phyloP scores from a whole-genome alignment of 2,888 invertebrate species.

The Spisula subtruncata region DNA sequence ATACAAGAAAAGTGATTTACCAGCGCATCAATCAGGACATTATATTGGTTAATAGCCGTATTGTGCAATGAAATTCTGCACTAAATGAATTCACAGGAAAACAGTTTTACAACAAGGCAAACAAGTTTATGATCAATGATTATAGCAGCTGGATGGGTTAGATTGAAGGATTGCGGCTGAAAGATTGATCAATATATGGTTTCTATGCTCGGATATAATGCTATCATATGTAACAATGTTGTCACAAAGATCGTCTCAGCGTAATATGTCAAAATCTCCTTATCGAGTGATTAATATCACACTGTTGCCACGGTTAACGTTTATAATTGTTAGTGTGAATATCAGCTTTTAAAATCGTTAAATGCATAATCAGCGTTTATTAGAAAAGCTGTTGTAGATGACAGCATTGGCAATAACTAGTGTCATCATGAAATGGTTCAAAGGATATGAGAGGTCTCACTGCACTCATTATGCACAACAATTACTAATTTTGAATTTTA shows the following conservation, averaged over 20 bases:
- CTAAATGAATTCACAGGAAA: constrained; percentile 23
- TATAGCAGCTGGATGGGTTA: constrained; percentile 9
- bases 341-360: constrained; percentile 1
- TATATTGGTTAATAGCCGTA: constrained; percentile 16
- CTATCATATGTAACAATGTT: constrained; percentile 4
- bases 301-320: neutral
- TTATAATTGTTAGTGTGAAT: neutral
- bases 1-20: constrained; percentile 27
- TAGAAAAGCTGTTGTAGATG: neutral
- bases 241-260: neutral
- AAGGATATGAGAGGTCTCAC: neutral
- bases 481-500: neutral
- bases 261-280: constrained; percentile 9
- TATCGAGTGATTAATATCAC: neutral
- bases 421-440: neutral
- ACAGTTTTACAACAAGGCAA: constrained; percentile 14
- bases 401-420: neutral
- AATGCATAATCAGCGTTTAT: constrained; percentile 15
- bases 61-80: constrained; percentile 31
- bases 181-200: constrained; percentile 26
- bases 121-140: constrained; percentile 24
- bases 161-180: neutral
- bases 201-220: neutral
- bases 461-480: neutral
- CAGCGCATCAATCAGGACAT: constrained; percentile 15